Evolutionary conservation across 2,888 invertebrate species (phyloP).

Genomic region (Ophioninae sp.): DNA sequence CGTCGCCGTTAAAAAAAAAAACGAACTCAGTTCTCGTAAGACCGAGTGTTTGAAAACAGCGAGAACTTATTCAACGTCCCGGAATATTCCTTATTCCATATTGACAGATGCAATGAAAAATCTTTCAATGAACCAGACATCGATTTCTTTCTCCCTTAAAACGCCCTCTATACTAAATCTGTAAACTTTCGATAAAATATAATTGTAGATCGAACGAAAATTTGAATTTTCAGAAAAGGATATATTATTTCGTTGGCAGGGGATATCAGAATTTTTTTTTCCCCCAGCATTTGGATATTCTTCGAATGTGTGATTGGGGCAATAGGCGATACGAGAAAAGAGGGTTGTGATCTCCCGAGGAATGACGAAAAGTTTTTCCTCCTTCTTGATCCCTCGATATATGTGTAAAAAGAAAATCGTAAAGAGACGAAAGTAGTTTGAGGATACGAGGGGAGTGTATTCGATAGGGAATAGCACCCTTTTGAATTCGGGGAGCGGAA

Average conservation of each 20-base stretch:
- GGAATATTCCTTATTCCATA: constrained; percentile 11
- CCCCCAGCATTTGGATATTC: too few relatives aligned
- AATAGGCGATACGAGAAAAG: constrained; percentile 15
- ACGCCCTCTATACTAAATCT: too few relatives aligned
- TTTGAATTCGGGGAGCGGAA: constrained; percentile 19
- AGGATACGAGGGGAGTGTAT: constrained; percentile 25
- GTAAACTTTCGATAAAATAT: background rate
- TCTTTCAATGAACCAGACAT: constrained; percentile 9
- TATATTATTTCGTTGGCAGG: too few relatives aligned
- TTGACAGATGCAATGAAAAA: constrained; percentile 47
- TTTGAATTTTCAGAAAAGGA: too few relatives aligned
- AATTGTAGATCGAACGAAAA: background rate
- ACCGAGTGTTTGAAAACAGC: too few relatives aligned
- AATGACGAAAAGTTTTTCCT: constrained; percentile 16
- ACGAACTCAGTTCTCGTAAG: too few relatives aligned
- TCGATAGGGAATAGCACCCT: constrained; percentile 19
- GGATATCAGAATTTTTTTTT: too few relatives aligned
- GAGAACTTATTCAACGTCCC: too few relatives aligned
- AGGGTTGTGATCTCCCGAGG: constrained; percentile 16
- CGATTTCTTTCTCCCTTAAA: background rate
- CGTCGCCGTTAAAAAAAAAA: too few relatives aligned
- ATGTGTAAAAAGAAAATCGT: background rate
- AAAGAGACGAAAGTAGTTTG: background rate
- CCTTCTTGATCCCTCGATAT: background rate
- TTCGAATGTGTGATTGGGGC: background rate